A percentile compares a stretch with the other conserved stretches of the same genome.
Evolutionary conservation across 2,888 invertebrate genomes (phyloP).

Genomic region (Thymelicus sylvestris): DNA sequence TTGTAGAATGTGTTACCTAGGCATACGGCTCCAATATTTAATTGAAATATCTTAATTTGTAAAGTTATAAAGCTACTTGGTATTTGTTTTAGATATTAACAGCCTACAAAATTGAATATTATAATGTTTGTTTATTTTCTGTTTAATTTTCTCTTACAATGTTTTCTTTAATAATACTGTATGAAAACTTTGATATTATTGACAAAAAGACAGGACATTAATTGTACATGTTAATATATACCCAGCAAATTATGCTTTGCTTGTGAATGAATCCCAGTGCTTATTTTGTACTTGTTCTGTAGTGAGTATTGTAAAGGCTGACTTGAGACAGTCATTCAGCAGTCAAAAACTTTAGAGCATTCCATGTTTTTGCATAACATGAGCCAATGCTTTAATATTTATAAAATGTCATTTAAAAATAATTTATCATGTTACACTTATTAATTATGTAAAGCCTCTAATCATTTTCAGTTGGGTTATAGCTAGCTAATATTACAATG

Average conservation of each 20-base stretch:
- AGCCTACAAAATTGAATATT: conserved; percentile 1
- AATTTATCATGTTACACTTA: conserved; percentile 59
- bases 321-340: conserved; percentile 45
- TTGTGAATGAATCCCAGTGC: conserved; percentile 60
- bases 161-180: too few relatives aligned
- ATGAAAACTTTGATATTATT: neutral
- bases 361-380: conserved; percentile 63
- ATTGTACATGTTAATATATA: neutral
- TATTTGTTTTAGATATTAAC: neutral
- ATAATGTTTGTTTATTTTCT: neutral
- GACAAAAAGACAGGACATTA: neutral
- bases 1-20: conserved; percentile 46
- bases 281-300: conserved; percentile 59
- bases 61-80: neutral
- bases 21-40: conserved; percentile 49
- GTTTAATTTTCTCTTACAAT: neutral
- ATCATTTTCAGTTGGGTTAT: conserved; percentile 21
- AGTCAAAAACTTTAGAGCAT: conserved; percentile 65
- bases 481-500: conserved; percentile 5
- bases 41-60: conserved; percentile 1
- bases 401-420: conserved; percentile 55
- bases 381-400: conserved; percentile 54
- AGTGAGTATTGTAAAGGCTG: conserved; percentile 53
- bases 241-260: conserved; percentile 29
- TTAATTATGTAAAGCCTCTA: conserved; percentile 61